Percentiles rank a stretch among this genome's conserved stretches.
These are phyloP conservation scores for Meteorus cinctellus DNA, from an alignment of 2,888 invertebrate genomes.

Conservation along the genomic window DNA sequence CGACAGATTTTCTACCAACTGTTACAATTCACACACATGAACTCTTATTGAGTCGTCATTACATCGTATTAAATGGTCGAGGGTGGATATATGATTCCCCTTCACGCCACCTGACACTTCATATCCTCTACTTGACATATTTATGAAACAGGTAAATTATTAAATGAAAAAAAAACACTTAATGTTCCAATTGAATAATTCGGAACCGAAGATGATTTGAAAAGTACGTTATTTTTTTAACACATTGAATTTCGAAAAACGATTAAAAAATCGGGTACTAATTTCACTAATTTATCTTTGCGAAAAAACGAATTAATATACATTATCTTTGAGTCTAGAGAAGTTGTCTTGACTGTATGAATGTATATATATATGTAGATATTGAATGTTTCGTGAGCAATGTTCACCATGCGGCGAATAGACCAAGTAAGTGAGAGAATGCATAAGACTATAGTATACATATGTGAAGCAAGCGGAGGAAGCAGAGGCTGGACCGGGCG, in stretches of 20 bases:
- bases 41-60: constrained; percentile 54
- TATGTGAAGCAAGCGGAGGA: constrained; percentile 50
- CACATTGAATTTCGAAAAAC: too few species aligned
- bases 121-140: background rate
- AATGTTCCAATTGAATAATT: too few species aligned
- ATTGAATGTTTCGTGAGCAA: background rate
- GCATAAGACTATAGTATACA: constrained; percentile 17
- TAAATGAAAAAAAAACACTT: background rate
- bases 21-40: constrained; percentile 56
- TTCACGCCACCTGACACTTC: constrained; percentile 7
- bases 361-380: background rate
- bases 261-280: too few species aligned
- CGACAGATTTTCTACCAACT: constrained; percentile 73
- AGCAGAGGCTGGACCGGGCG: constrained; percentile 65
- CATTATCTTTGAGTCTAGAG: background rate
- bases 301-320: background rate
- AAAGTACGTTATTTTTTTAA: too few species aligned
- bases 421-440: constrained; percentile 28
- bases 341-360: background rate
- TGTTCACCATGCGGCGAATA: constrained; percentile 1
- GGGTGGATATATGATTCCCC: constrained; percentile 7
- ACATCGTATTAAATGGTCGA: constrained; percentile 60
- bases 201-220: too few species aligned
- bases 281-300: too few species aligned
- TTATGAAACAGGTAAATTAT: constrained; percentile 16